phyloP scores from a whole-genome alignment of 2,888 invertebrate species.

The Smittia aterrima region DNA sequence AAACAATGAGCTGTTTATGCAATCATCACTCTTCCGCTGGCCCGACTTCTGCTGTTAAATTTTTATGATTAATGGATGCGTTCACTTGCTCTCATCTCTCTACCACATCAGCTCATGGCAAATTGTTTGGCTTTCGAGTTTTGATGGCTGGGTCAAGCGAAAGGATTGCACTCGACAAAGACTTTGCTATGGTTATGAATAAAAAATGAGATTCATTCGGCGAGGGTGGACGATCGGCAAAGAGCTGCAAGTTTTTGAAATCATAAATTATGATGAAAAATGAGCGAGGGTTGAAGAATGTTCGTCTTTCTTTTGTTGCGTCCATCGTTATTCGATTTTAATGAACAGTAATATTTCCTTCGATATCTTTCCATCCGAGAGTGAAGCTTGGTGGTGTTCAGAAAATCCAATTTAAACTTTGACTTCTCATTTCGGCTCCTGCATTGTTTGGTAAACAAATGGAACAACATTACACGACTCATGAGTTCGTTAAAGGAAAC shows the following conservation, averaged over 20 bases:
- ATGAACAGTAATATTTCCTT: slow-evolving; percentile 34
- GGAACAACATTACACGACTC: slow-evolving; percentile 22
- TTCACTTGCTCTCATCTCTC: neutral
- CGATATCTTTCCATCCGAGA: neutral
- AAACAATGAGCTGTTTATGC: slow-evolving; percentile 25
- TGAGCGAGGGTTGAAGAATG: slow-evolving; percentile 12
- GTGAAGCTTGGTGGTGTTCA: neutral
- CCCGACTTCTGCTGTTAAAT: neutral
- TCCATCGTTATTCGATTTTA: slow-evolving; percentile 35
- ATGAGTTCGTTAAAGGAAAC: neutral
- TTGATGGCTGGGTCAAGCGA: slow-evolving; percentile 24
- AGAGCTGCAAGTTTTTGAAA: neutral
- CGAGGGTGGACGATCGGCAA: neutral
- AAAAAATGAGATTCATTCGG: slow-evolving; percentile 23
- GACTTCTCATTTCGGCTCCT: neutral
- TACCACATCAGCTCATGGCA: slow-evolving; percentile 18
- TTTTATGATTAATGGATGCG: slow-evolving; percentile 32
- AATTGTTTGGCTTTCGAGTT: neutral
- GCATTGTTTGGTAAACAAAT: slow-evolving; percentile 17
- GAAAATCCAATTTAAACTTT: neutral
- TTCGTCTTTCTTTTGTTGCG: neutral
- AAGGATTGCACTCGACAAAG: neutral
- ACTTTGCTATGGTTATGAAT: slow-evolving; percentile 14
- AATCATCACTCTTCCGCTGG: slow-evolving; percentile 22
- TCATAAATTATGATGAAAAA: slow-evolving; percentile 39